Conservation (phyloP, 1,140 invertebrate species). For the Stegodyphus dumicola region DNA sequence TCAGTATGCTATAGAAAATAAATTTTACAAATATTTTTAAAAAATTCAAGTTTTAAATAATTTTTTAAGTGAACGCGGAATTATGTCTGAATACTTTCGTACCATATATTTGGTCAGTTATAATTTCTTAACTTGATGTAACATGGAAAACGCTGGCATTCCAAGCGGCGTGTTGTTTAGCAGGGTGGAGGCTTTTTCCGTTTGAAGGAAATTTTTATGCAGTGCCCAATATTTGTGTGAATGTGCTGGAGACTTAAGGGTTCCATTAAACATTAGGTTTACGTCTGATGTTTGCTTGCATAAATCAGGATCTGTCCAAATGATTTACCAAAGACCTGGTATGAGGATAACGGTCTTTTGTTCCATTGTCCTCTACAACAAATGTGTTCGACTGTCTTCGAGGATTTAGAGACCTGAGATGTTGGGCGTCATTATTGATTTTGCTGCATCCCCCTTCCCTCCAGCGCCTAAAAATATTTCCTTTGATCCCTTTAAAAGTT, state of each 20-base stretch:
- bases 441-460: background rate
- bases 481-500: constrained; percentile 51
- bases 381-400: constrained; percentile 45
- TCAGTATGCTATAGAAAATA: too few relatives aligned
- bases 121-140: too few relatives aligned
- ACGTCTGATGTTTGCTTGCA: constrained; percentile 29
- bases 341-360: constrained; percentile 33
- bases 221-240: too few relatives aligned
- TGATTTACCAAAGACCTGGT: constrained; percentile 39
- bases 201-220: too few relatives aligned
- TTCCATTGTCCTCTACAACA: constrained; percentile 48
- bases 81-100: too few relatives aligned
- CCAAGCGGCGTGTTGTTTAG: too few relatives aligned
- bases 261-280: constrained; percentile 46
- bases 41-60: too few relatives aligned
- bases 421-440: constrained; percentile 54
- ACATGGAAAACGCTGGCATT: too few relatives aligned
- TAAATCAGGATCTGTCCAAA: constrained; percentile 56
- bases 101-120: too few relatives aligned
- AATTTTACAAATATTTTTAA: too few relatives aligned
- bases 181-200: too few relatives aligned
- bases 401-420: constrained; percentile 45
- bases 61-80: too few relatives aligned
- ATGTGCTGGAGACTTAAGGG: background rate
- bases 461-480: constrained; percentile 18